Base-by-base conservation (phyloP, 2,888 invertebrate genomes). In the Caenorhabditis sinica region DNA sequence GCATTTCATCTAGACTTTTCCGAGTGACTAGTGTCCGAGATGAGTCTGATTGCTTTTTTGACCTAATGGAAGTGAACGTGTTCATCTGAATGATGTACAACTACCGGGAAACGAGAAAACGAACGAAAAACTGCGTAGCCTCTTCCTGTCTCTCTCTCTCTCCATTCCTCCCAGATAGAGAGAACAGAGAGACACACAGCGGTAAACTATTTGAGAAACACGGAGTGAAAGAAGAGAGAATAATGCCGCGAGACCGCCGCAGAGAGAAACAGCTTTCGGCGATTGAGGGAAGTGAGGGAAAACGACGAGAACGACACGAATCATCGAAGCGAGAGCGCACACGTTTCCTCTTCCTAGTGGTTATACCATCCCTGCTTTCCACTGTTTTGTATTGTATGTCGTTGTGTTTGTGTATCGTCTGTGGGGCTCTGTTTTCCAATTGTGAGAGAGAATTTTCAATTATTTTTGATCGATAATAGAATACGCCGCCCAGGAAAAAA, bases 131-230 rank as follows among this genome's bases (percentile, higher is more conserved):
- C 58, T 65, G 56, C 40, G 43, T 36, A 65, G 51, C 9, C 60
- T 72, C 68, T 36, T 33, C 2, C 60, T 72, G 53, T 53, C 68
- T 68, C 28, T 53, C 23, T 23, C 60, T 72, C 66, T 51, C 49
- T 68, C 49, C 23, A 11, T 40, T 68, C 51, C 33, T 53, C 49
- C 66, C 30, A 69, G 49, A 69, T 36, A 69, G 23, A 33, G 60
- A 72, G 49, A 49, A 60, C 33, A 33, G 69, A 69, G 69, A 69
- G 69, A 69, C 40, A 69, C 25, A 23, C n/a, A 53, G 63, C 23
- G 53, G 53, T 40, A 65, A 74, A 74, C 74, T 74, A 74, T 74
- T 69, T 51, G 74, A 74, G 74, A 74, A 74, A 74, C 74, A 61
- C 51, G 36, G 49, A 33, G 63, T 61, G 65, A 63, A 53, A 65